phyloP scores from a whole-genome alignment of 2,888 invertebrate species.

The Drosophila mettleri region DNA sequence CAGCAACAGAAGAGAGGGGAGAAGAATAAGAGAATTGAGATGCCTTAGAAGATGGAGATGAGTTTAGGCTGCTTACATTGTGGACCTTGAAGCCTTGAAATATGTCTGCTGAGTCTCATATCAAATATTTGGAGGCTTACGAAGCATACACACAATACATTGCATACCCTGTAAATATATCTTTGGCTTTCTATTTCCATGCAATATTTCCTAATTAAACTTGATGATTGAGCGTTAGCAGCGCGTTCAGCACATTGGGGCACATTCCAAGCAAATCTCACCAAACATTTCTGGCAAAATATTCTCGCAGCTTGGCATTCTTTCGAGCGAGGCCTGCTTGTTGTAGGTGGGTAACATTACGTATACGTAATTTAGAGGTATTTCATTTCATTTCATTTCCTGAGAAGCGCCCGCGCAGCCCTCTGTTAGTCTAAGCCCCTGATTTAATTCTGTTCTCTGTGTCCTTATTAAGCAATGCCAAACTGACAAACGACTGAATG shows the following conservation, averaged over 20 bases:
- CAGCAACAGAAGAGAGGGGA: too few relatives aligned
- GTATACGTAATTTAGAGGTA: conserved; percentile 49
- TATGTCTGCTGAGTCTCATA: too few relatives aligned
- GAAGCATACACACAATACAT: too few relatives aligned
- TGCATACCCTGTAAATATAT: too few relatives aligned
- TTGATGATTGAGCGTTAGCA: neutral
- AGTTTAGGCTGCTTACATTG: too few relatives aligned
- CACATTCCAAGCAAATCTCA: conserved; percentile 1
- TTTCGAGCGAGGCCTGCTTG: conserved; percentile 6
- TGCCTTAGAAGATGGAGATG: too few relatives aligned
- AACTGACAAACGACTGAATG: conserved; percentile 50
- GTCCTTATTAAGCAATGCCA: conserved; percentile 63
- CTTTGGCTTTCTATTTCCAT: too few relatives aligned
- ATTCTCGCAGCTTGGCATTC: conserved; percentile 3
- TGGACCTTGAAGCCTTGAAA: too few relatives aligned
- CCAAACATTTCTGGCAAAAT: neutral
- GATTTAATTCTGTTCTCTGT: conserved; percentile 38
- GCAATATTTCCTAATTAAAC: too few relatives aligned
- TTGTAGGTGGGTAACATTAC: conserved; percentile 19
- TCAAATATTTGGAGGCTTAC: too few relatives aligned
- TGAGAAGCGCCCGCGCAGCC: neutral
- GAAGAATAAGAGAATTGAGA: too few relatives aligned
- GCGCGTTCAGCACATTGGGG: neutral
- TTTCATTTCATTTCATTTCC: conserved; percentile 27
- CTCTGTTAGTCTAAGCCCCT: conserved; percentile 30